These are phyloP conservation scores for Phyllostomus discolor DNA, from an alignment of 2,113 vertebrate species.

Conservation along the genomic window DNA sequence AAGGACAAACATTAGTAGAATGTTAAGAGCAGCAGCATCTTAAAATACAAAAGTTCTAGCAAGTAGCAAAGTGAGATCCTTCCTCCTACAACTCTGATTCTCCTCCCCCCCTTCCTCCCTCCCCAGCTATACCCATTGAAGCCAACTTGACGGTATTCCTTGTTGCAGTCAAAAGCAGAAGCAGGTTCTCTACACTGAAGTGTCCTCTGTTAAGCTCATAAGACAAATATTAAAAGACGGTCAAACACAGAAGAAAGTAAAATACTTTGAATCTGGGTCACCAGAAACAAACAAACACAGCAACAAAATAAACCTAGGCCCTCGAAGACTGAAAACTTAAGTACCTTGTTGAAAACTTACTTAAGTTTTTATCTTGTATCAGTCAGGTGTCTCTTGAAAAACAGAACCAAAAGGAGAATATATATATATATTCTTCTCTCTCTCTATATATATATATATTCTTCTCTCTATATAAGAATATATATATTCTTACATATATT, in stretches of 20 bases:
- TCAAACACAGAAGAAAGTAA: not conserved
- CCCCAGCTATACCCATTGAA: accelerated
- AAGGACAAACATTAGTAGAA: not conserved
- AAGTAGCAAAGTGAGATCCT: not conserved
- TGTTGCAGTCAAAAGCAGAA: not conserved
- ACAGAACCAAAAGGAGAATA: not conserved
- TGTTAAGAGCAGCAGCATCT: not conserved
- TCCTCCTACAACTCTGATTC: not conserved
- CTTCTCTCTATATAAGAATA: too few species aligned
- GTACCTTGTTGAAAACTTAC: not conserved
- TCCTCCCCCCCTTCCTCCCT: not conserved
- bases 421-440: too few species aligned
- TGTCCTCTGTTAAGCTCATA: not conserved
- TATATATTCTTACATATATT: too few species aligned
- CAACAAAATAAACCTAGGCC: not conserved
- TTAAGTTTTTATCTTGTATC: not conserved
- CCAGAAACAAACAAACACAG: not conserved
- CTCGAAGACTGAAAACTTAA: not conserved
- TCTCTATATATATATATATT: too few species aligned
- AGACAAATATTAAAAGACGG: not conserved
- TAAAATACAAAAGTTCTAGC: not conserved
- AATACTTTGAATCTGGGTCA: not conserved
- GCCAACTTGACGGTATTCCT: not conserved
- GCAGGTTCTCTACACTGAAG: not conserved
- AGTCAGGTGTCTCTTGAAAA: not conserved